A percentile compares a stretch with the other conserved stretches of the same genome.
Conservation (phyloP, 2,888 invertebrate species). For the Caenorhabditis parvicauda region DNA sequence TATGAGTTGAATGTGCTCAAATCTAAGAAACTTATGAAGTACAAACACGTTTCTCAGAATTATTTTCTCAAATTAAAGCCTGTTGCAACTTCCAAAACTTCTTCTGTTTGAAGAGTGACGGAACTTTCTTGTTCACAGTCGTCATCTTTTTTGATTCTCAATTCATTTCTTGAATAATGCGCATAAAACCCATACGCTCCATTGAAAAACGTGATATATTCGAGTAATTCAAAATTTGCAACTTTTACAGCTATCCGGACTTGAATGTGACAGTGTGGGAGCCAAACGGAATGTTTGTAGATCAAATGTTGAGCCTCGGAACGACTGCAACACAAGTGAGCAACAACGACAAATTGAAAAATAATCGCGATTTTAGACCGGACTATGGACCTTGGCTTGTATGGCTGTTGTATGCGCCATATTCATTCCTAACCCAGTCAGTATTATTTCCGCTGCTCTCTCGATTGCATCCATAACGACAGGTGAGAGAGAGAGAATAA, state of each 20-base stretch:
- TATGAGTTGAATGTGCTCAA: background rate
- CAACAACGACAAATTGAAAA: background rate
- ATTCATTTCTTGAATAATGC: background rate
- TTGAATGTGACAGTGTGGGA: slow-evolving; percentile 60
- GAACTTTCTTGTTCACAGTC: no score
- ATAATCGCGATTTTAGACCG: slow-evolving; percentile 31
- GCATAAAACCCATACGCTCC: no score
- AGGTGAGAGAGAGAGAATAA: slow-evolving; percentile 15
- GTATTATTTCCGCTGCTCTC: slow-evolving; percentile 51
- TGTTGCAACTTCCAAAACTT: no score
- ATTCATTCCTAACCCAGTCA: slow-evolving; percentile 58
- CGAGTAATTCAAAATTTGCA: no score
- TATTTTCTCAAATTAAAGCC: background rate
- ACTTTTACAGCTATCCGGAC: slow-evolving; percentile 36
- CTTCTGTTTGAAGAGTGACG: background rate
- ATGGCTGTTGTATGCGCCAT: slow-evolving; percentile 60
- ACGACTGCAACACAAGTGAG: slow-evolving; percentile 51
- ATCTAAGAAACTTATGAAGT: slow-evolving; percentile 11
- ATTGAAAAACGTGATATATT: no score
- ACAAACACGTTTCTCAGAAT: background rate
- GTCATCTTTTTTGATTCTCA: no score
- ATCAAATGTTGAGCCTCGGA: slow-evolving; percentile 59
- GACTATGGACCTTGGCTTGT: slow-evolving; percentile 50
- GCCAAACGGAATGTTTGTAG: slow-evolving; percentile 59
- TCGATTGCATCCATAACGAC: slow-evolving; percentile 57